These are phyloP conservation scores for Vulpes lagopus DNA, from an alignment of 2,113 vertebrate genomes.

Conservation along the genomic window DNA sequence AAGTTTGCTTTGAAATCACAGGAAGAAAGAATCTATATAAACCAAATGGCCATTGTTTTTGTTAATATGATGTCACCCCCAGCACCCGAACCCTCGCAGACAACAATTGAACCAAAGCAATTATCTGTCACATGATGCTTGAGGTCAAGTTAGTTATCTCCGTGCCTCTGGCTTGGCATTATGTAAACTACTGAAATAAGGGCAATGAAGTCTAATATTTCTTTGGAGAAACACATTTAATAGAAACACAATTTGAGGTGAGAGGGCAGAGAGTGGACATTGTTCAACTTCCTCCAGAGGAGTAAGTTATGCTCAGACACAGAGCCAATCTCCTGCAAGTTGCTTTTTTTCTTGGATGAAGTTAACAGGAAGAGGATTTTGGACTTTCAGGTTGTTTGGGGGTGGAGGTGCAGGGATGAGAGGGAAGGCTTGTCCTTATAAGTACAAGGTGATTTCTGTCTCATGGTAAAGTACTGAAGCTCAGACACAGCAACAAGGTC, in stretches of 20 bases:
- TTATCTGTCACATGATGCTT: slow-evolving; percentile 62
- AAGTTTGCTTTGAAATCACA: slow-evolving; percentile 78
- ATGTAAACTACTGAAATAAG: slow-evolving; percentile 57
- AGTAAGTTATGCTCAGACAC: neutral
- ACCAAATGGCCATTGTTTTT: slow-evolving; percentile 79
- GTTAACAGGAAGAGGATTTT: slow-evolving; percentile 29
- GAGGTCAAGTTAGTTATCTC: slow-evolving; percentile 76
- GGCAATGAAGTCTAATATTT: neutral
- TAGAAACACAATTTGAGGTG: slow-evolving; percentile 40
- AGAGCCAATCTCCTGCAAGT: neutral
- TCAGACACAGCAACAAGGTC: neutral
- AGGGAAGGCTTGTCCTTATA: neutral
- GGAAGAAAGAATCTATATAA: slow-evolving; percentile 80
- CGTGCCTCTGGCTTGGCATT: slow-evolving; percentile 7
- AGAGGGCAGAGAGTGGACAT: slow-evolving; percentile 7
- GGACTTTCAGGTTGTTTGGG: neutral
- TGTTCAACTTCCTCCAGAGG: neutral
- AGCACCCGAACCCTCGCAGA: slow-evolving; percentile 65
- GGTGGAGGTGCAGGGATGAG: too few relatives aligned
- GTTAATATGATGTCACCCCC: slow-evolving; percentile 76
- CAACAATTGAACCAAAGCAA: slow-evolving; percentile 79
- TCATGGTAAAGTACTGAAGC: neutral
- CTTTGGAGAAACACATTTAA: slow-evolving; percentile 20
- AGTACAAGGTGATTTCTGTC: neutral
- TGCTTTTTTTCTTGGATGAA: neutral